Evolutionary conservation across 1,140 invertebrate genomes (phyloP).

Genomic region (Drosophila mayri): DNA sequence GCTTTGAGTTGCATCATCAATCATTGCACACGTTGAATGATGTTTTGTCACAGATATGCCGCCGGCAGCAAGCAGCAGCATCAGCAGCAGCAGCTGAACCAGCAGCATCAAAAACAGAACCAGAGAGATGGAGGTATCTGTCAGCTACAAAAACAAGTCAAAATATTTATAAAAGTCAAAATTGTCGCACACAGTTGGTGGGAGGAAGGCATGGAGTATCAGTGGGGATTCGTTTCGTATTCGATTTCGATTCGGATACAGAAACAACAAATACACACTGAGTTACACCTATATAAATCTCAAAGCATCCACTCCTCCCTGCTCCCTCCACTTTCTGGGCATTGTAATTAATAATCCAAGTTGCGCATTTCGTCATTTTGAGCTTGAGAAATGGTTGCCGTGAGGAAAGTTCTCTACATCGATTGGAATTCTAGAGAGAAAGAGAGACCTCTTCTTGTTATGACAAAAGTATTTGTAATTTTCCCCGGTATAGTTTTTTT

Average conservation of each 20-base stretch:
- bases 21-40: conserved; percentile 83
- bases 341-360: conserved; percentile 82
- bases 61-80: conserved; percentile 37
- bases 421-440: conserved; percentile 33
- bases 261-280: not conserved
- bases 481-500: conserved; percentile 54
- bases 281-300: conserved; percentile 55
- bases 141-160: conserved; percentile 67
- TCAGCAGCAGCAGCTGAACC: conserved; percentile 28
- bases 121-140: conserved; percentile 34
- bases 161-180: conserved; percentile 84
- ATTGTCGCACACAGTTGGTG: conserved; percentile 69
- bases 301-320: conserved; percentile 18
- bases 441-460: conserved; percentile 37
- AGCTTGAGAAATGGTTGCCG: conserved; percentile 76
- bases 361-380: conserved; percentile 77
- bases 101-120: conserved; percentile 40
- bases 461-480: conserved; percentile 79
- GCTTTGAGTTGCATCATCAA: conserved; percentile 81
- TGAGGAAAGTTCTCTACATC: conserved; percentile 60
- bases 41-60: conserved; percentile 80
- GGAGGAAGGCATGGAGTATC: conserved; percentile 17
- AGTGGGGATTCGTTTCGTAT: conserved; percentile 47
- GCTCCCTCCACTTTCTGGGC: conserved; percentile 25
- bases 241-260: conserved; percentile 69